Base-by-base conservation (phyloP, 2,888 invertebrate species). In the Agrenia bidenticulata region DNA sequence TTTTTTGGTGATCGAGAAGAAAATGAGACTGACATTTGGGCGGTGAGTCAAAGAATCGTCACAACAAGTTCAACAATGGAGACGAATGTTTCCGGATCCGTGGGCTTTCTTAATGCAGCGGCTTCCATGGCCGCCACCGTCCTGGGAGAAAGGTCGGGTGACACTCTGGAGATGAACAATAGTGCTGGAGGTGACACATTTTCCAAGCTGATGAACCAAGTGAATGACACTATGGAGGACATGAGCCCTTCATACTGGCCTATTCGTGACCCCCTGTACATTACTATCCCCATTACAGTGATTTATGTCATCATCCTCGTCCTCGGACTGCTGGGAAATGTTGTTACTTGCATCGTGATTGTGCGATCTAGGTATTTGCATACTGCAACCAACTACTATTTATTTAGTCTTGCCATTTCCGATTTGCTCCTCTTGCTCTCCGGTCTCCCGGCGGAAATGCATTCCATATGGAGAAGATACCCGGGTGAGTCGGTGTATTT, bases 381-480 rank as follows among this genome's bases (percentile, higher is more conserved):
- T 74, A 83, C 83, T 1, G 80, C 82, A 15, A 84, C 83, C 32
- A 83, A 83, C 75, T 83, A 80, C 76, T 83, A 83, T 74, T 78
- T 83, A 17, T 81, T 83, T 77, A 81, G 80, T 69, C 74, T 82
- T 69, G 81, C 83, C 42, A 77, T 92, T 68, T 92, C 92, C 1
- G 93, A 93, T 79, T 83, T 93, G 41, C 81, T 92, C 24, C 81
- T 92, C 17, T 81, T 92, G 17, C 80, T 90, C 0, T 86, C 89
- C 69, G 93, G 92, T 0, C 85, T 92, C 77, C 92, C 92, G 0
- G 88, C 88, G 73, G 93, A 93, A 75, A 78, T 81, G 50, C 81
- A 81, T 70, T 70, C 67, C 9, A 72, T 77, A 2, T 78, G 77
- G 78, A 53, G 67, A n/a, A 79, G 79, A 11, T 65, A 72, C 56